These are phyloP conservation scores for Camelus bactrianus DNA, from an alignment of 2,113 vertebrate genomes.

Conservation along the genomic window DNA sequence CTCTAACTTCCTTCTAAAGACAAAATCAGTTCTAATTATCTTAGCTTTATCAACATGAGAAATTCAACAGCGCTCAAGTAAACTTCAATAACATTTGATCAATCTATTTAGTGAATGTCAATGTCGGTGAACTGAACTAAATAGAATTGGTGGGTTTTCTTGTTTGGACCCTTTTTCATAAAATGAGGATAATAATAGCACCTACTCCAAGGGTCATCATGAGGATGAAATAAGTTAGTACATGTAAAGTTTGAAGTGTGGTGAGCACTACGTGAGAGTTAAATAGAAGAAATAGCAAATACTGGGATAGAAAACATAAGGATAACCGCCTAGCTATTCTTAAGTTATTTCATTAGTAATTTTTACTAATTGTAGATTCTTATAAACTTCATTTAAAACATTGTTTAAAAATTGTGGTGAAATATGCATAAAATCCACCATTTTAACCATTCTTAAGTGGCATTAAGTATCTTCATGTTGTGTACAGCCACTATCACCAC, in stretches of 20 bases:
- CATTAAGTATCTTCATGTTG: not conserved
- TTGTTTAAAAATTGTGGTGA: not conserved
- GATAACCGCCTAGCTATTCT: slow-evolving; percentile 62
- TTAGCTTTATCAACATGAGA: not conserved
- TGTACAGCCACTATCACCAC: not conserved
- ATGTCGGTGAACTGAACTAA: not conserved
- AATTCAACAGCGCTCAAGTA: not conserved
- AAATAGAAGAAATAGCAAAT: slow-evolving; percentile 22
- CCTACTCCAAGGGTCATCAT: not conserved
- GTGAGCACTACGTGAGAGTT: not conserved
- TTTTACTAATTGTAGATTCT: slow-evolving; percentile 35
- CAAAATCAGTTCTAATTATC: not conserved
- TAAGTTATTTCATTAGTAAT: slow-evolving; percentile 60
- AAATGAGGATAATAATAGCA: not conserved
- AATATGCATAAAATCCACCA: not conserved
- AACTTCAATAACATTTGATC: not conserved
- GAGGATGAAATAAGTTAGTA: not conserved
- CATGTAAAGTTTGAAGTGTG: not conserved
- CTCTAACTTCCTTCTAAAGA: not conserved
- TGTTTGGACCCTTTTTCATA: not conserved
- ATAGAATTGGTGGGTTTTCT: not conserved
- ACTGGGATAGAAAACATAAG: slow-evolving; percentile 62
- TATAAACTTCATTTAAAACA: slow-evolving; percentile 44
- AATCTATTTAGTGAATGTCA: not conserved
- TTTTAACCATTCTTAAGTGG: not conserved